phyloP scores from a whole-genome alignment of 2,888 invertebrate genomes.

The Mellilla xanthometata region DNA sequence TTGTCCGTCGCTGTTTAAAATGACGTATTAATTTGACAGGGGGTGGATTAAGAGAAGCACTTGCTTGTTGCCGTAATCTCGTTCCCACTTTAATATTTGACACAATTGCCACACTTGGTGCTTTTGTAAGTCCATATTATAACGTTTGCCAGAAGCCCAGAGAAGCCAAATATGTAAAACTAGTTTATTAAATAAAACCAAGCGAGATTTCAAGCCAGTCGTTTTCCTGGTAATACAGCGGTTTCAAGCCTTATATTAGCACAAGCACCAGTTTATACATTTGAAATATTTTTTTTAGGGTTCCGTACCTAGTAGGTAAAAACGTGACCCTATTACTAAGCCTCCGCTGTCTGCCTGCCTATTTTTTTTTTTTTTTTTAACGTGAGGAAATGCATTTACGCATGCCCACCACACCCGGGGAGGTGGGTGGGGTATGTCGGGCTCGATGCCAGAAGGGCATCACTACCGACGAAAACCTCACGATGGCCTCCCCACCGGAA shows the following conservation, averaged over 20 bases:
- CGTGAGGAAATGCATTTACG: too few relatives aligned
- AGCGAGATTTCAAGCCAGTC: constrained; percentile 9
- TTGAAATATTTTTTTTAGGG: too few relatives aligned
- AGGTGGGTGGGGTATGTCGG: too few relatives aligned
- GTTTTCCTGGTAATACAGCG: constrained; percentile 7
- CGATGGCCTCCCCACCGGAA: too few relatives aligned
- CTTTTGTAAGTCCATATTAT: constrained; percentile 19
- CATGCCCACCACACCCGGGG: too few relatives aligned
- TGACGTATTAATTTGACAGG: constrained; percentile 32
- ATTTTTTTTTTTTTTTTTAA: too few relatives aligned
- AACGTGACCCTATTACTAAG: too few relatives aligned
- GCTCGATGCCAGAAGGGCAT: too few relatives aligned
- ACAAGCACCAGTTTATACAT: too few relatives aligned
- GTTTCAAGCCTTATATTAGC: constrained; percentile 3
- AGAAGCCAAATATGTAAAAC: constrained; percentile 21
- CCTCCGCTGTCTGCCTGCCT: too few relatives aligned
- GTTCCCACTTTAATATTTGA: constrained; percentile 18
- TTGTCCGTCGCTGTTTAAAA: constrained; percentile 23
- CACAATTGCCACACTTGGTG: constrained; percentile 18
- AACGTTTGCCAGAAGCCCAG: constrained; percentile 11
- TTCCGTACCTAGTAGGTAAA: too few relatives aligned
- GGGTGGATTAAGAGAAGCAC: constrained; percentile 30
- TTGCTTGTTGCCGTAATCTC: constrained; percentile 25
- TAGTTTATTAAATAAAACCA: constrained; percentile 22
- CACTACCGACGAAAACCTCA: too few relatives aligned